Percentiles rank a stretch among this genome's conserved stretches.
phyloP scores from a whole-genome alignment of 35 echinoderm and acorn worm species.

The Patiria miniata region DNA sequence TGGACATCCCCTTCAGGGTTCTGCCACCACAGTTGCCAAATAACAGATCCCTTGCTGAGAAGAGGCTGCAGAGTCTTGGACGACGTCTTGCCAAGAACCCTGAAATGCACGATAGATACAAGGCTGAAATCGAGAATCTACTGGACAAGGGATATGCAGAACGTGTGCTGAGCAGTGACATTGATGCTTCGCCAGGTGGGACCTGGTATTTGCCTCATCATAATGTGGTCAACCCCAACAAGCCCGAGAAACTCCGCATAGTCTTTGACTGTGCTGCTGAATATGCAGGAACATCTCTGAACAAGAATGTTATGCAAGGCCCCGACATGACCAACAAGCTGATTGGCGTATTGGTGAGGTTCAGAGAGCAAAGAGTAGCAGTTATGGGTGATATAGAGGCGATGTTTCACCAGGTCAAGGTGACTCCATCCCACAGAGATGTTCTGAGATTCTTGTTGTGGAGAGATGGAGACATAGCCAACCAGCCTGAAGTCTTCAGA shows the following conservation, averaged over 20 bases:
- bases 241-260: slow-evolving; percentile 48
- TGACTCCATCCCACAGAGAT: slow-evolving; percentile 32
- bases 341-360: slow-evolving; percentile 42
- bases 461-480: slow-evolving; percentile 41
- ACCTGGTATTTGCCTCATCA: slow-evolving; percentile 69
- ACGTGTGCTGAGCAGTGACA: background rate
- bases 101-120: slow-evolving; percentile 36
- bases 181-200: background rate
- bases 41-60: slow-evolving; percentile 21
- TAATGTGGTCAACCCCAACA: slow-evolving; percentile 45
- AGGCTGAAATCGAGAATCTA: slow-evolving; percentile 19
- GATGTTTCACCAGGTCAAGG: slow-evolving; percentile 63
- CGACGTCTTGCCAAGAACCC: slow-evolving; percentile 27
- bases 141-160: slow-evolving; percentile 65
- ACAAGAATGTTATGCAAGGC: slow-evolving; percentile 50
- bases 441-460: slow-evolving; percentile 64
- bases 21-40: slow-evolving; percentile 10
- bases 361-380: slow-evolving; percentile 46
- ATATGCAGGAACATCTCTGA: slow-evolving; percentile 47
- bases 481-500: slow-evolving; percentile 14
- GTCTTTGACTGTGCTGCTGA: slow-evolving; percentile 68
- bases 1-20: slow-evolving; percentile 18
- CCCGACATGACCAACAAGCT: slow-evolving; percentile 64
- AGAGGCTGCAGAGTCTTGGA: slow-evolving; percentile 35
- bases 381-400: slow-evolving; percentile 48